Conservation (phyloP, 2,888 invertebrate species). For the Coleophora flavipennella region DNA sequence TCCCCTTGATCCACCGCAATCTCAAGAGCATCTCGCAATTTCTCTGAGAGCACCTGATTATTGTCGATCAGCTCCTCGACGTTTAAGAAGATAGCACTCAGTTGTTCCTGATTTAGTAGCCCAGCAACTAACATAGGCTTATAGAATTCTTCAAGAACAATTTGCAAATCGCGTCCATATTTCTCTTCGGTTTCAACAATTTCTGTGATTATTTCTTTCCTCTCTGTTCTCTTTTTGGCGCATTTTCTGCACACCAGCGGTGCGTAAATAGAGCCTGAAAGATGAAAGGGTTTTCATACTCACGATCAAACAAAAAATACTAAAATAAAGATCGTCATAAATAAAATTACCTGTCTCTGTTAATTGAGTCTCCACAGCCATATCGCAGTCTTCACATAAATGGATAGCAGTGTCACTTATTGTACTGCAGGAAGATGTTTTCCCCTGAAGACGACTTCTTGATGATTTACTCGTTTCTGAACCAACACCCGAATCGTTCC, state of each 20-base stretch:
- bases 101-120: slow-evolving; percentile 90
- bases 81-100: slow-evolving; percentile 93
- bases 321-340: slow-evolving; percentile 2
- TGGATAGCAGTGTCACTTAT: slow-evolving; percentile 74
- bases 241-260: slow-evolving; percentile 91
- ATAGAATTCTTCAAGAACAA: slow-evolving; percentile 93
- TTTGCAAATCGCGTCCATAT: slow-evolving; percentile 93
- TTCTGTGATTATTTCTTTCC: slow-evolving; percentile 95
- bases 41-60: slow-evolving; percentile 87
- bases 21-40: slow-evolving; percentile 88
- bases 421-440: slow-evolving; percentile 61
- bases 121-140: slow-evolving; percentile 95
- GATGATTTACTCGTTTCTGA: slow-evolving; percentile 93
- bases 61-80: slow-evolving; percentile 93
- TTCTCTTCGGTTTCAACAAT: slow-evolving; percentile 97
- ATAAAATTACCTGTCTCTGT: slow-evolving; percentile 73
- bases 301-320: background rate
- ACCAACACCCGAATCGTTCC: slow-evolving; percentile 94
- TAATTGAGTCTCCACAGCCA: slow-evolving; percentile 81
- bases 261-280: slow-evolving; percentile 78
- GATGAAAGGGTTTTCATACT: background rate
- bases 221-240: slow-evolving; percentile 87
- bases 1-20: slow-evolving; percentile 86
- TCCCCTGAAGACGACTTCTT: slow-evolving; percentile 79
- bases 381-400: slow-evolving; percentile 90